phyloP scores from a whole-genome alignment of 2,888 invertebrate genomes.

The Dynastes tityus region DNA sequence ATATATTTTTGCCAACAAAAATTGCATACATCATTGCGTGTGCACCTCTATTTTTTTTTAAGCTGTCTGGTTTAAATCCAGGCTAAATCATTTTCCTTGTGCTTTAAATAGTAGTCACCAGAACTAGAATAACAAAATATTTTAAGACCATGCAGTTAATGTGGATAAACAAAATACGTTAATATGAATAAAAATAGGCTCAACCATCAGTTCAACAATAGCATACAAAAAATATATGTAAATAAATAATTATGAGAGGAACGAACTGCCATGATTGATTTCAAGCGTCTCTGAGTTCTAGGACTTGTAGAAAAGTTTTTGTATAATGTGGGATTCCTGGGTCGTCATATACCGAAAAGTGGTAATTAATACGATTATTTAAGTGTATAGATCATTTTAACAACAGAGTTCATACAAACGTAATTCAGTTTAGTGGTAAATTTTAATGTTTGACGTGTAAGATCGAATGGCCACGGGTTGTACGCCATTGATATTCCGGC shows the following conservation, averaged over 20 bases:
- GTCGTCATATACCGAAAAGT: constrained; percentile 62
- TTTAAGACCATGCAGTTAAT: constrained; percentile 39
- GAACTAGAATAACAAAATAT: constrained; percentile 45
- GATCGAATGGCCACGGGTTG: constrained; percentile 64
- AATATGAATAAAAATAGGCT: constrained; percentile 18
- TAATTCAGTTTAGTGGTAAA: constrained; percentile 63
- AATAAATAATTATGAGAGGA: constrained; percentile 52
- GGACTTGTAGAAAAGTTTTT: constrained; percentile 64
- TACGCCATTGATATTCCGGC: constrained; percentile 55
- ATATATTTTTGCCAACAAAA: too few relatives aligned
- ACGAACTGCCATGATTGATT: constrained; percentile 71
- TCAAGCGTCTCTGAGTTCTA: constrained; percentile 67
- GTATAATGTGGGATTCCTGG: constrained; percentile 67
- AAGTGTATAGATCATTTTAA: constrained; percentile 56
- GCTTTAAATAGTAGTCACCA: constrained; percentile 43
- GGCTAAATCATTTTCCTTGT: constrained; percentile 42
- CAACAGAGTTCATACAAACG: constrained; percentile 55
- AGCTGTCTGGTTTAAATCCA: constrained; percentile 35
- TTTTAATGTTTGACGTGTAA: constrained; percentile 63
- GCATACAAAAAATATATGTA: constrained; percentile 45
- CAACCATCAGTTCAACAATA: not conserved
- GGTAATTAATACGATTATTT: constrained; percentile 64
- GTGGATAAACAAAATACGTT: constrained; percentile 34
- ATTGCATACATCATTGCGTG: too few relatives aligned
- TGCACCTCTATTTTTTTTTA: too few relatives aligned